Evolutionary conservation across 2,888 invertebrate genomes (phyloP).

Genomic region (Cryptocheilus praepositus): DNA sequence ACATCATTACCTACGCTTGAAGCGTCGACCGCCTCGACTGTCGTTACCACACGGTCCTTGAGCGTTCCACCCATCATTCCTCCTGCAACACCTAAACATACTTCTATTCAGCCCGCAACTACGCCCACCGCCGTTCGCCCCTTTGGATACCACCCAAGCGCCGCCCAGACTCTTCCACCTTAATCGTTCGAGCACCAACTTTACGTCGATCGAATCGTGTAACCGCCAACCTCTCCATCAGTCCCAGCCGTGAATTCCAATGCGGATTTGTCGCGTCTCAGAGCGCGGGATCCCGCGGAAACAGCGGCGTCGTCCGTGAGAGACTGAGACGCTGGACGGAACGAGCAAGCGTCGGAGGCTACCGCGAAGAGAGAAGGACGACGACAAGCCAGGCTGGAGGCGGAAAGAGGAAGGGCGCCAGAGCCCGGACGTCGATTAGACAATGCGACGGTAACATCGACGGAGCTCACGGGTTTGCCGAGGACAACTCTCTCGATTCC

Average conservation of each 20-base stretch:
- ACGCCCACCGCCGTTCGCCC: no score
- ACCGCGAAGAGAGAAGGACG: slow-evolving; percentile 15
- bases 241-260: slow-evolving; percentile 61
- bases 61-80: no score
- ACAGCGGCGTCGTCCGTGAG: slow-evolving; percentile 16
- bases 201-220: no score
- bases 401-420: slow-evolving; percentile 28
- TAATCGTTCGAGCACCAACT: no score
- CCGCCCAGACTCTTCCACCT: no score
- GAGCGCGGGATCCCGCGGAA: slow-evolving; percentile 47
- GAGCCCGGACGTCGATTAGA: slow-evolving; percentile 66
- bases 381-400: slow-evolving; percentile 6
- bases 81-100: neutral
- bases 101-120: neutral
- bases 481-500: slow-evolving; percentile 39
- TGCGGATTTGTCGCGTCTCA: slow-evolving; percentile 62
- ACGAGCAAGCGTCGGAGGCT: slow-evolving; percentile 12
- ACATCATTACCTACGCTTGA: no score
- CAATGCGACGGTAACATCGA: slow-evolving; percentile 64
- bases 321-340: slow-evolving; percentile 10
- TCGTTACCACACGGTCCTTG: no score
- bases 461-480: slow-evolving; percentile 54
- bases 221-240: slow-evolving; percentile 22
- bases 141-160: slow-evolving; percentile 7
- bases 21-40: no score